A percentile compares a stretch with the other conserved stretches of the same genome.
Conservation (phyloP, 2,888 invertebrate species). For the Eilema griseolum region DNA sequence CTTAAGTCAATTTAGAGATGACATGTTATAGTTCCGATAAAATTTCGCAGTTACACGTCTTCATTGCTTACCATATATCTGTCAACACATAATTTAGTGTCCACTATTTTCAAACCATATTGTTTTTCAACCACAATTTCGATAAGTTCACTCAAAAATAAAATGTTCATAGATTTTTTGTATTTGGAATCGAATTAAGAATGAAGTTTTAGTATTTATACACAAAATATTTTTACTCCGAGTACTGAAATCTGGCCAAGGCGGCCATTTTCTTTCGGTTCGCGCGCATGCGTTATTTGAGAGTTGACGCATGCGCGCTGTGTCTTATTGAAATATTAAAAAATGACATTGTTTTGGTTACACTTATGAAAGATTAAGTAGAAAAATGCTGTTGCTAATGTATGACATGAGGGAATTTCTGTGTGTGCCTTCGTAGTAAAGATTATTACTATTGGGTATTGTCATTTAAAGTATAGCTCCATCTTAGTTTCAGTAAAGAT, state of each 20-base stretch:
- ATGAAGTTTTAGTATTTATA: conserved; percentile 53
- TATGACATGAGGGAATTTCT: conserved; percentile 17
- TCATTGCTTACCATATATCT: conserved; percentile 65
- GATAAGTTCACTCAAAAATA: not conserved
- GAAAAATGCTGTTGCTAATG: conserved; percentile 17
- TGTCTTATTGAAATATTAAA: conserved; percentile 54
- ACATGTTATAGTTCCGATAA: conserved; percentile 32
- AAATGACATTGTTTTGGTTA: conserved; percentile 58
- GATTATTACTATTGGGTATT: not conserved
- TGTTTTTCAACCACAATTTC: conserved; percentile 13
- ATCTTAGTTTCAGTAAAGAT: not conserved
- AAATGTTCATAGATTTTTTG: conserved; percentile 23
- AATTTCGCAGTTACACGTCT: conserved; percentile 64
- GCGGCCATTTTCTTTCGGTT: conserved; percentile 67
- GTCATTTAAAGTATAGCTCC: not conserved
- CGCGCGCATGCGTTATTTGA: conserved; percentile 65
- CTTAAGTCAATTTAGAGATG: not conserved
- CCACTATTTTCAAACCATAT: conserved; percentile 24
- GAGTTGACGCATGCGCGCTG: conserved; percentile 66
- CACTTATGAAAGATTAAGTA: conserved; percentile 36
- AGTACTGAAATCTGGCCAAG: conserved; percentile 56
- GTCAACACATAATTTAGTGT: conserved; percentile 65
- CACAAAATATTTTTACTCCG: conserved; percentile 63
- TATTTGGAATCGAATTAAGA: conserved; percentile 21
- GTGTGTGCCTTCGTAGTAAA: conserved; percentile 14